Percentiles rank a stretch among this genome's conserved stretches.
Evolutionary conservation across 2,113 vertebrate species (phyloP).

Genomic region (Antechinus stuartii): DNA sequence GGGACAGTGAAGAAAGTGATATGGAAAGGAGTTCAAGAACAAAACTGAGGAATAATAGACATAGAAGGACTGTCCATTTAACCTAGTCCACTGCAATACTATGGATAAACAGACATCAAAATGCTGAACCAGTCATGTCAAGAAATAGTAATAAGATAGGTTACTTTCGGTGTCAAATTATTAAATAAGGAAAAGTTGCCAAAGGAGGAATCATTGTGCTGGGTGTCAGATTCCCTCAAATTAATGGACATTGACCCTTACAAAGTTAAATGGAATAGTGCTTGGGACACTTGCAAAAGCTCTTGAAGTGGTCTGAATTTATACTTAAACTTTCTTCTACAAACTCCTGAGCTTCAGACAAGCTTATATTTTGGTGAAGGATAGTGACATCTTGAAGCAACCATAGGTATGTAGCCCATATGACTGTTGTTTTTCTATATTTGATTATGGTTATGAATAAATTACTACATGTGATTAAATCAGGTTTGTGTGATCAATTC

Average conservation of each 20-base stretch:
- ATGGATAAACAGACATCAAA: background rate
- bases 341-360: background rate
- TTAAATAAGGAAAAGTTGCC: background rate
- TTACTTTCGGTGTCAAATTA: background rate
- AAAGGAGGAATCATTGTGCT: background rate
- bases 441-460: background rate
- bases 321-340: background rate
- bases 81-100: background rate
- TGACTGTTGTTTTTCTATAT: background rate
- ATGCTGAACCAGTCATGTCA: background rate
- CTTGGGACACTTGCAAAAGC: background rate
- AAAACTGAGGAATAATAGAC: background rate
- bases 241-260: background rate
- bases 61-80: background rate
- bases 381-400: background rate
- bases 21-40: background rate
- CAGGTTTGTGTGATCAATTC: background rate
- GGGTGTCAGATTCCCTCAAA: background rate
- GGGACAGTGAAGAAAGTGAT: background rate
- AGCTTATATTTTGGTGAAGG: background rate
- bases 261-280: background rate
- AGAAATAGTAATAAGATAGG: background rate
- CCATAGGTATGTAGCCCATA: background rate
- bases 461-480: background rate
- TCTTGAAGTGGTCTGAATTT: background rate